Percentiles rank a stretch among this genome's conserved stretches.
phyloP scores from a whole-genome alignment of 2,888 invertebrate species.

The Oscheius sp. region DNA sequence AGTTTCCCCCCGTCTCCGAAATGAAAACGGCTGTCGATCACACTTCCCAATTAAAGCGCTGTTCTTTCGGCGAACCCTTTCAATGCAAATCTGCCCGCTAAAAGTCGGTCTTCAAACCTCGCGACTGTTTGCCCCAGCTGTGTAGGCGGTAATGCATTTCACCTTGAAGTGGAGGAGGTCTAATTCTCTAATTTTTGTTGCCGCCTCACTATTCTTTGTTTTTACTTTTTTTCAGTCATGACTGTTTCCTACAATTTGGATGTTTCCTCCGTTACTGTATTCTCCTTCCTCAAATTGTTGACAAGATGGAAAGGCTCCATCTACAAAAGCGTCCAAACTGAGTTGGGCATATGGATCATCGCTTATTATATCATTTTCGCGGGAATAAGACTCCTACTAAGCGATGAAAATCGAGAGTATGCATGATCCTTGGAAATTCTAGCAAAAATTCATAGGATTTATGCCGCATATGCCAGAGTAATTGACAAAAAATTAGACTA shows the following conservation, averaged over 20 bases:
- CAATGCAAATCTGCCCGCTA: too few species aligned
- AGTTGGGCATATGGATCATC: slow-evolving; percentile 54
- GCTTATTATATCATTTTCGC: slow-evolving; percentile 50
- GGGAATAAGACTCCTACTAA: slow-evolving; percentile 38
- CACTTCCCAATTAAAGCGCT: too few species aligned
- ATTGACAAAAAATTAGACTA: slow-evolving; percentile 33
- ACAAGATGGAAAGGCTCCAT: slow-evolving; percentile 42
- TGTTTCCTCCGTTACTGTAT: slow-evolving; percentile 52
- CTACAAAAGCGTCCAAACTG: slow-evolving; percentile 59
- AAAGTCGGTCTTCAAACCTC: too few species aligned
- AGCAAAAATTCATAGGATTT: neutral
- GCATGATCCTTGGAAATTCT: too few species aligned
- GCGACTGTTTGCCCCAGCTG: too few species aligned
- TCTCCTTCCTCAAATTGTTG: slow-evolving; percentile 33
- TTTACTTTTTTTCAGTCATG: slow-evolving; percentile 38
- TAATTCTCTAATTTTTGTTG: too few species aligned
- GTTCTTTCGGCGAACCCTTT: too few species aligned
- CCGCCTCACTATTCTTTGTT: too few species aligned
- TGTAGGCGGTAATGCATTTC: too few species aligned
- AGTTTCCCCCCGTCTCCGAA: too few species aligned
- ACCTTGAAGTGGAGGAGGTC: too few species aligned
- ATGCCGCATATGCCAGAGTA: slow-evolving; percentile 2
- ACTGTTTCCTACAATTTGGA: slow-evolving; percentile 65
- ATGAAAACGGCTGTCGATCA: too few species aligned
- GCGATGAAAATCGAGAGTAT: neutral